Conservation (phyloP, 53 echinoderm and acorn worm genomes). For the Mesocentrotus franciscanus region DNA sequence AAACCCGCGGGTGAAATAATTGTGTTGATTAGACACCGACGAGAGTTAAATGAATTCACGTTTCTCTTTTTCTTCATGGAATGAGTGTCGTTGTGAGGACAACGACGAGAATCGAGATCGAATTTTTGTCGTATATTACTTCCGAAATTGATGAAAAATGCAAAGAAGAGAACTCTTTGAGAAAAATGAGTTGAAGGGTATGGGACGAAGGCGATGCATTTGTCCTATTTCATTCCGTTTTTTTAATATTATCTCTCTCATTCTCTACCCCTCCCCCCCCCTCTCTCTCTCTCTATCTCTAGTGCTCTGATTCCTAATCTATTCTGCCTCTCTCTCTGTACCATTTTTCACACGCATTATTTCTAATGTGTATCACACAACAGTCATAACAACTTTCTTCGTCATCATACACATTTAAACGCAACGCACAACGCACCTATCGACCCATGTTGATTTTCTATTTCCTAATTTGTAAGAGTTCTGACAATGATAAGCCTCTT, state of each 20-base stretch:
- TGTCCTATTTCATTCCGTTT: neutral
- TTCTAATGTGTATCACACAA: neutral
- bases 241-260: neutral
- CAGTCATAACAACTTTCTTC: too few relatives aligned
- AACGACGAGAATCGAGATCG: neutral
- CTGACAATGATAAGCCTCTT: too few relatives aligned
- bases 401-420: too few relatives aligned
- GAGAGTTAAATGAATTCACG: neutral
- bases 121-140: neutral
- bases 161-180: neutral
- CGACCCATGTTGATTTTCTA: too few relatives aligned
- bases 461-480: too few relatives aligned
- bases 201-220: neutral
- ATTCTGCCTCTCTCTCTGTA: neutral
- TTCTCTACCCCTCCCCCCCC: neutral
- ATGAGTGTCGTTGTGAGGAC: neutral
- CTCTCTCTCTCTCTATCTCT: neutral
- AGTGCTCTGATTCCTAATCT: neutral
- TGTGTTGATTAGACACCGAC: slow-evolving; percentile 44
- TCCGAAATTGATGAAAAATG: neutral
- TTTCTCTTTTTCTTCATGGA: neutral
- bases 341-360: neutral
- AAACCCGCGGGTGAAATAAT: slow-evolving; percentile 49
- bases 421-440: too few relatives aligned
- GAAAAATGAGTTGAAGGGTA: neutral